These are phyloP conservation scores for Mormyrus lacerda DNA, from an alignment of 2,113 vertebrate species.

Conservation along the genomic window DNA sequence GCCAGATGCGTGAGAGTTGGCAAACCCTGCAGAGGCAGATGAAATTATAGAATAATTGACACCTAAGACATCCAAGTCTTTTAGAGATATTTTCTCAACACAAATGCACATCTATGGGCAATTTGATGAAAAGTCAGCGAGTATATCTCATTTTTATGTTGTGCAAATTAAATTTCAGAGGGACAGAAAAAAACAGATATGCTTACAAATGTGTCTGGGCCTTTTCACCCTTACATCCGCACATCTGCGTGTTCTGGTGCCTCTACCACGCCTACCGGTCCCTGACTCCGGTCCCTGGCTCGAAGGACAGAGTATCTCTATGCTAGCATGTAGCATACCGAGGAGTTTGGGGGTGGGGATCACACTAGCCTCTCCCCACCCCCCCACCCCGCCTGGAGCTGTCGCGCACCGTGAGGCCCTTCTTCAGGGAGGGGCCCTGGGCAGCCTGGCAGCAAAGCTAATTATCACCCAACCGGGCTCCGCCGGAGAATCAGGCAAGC, in stretches of 20 bases:
- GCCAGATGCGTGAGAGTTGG: too few species aligned
- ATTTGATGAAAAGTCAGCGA: not conserved
- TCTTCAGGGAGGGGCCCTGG: not conserved
- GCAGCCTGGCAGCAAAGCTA: not conserved
- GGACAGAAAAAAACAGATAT: not conserved
- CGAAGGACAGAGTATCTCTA: not conserved
- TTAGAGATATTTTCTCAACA: too few species aligned
- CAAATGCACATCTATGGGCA: not conserved
- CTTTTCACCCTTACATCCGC: not conserved
- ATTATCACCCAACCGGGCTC: not conserved
- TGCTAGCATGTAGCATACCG: not conserved
- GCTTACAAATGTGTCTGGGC: not conserved
- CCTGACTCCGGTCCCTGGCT: not conserved
- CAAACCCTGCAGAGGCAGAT: not conserved
- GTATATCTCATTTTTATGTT: not conserved
- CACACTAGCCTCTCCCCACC: not conserved
- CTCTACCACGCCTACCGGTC: not conserved
- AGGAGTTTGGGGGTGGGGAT: not conserved
- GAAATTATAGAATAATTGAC: not conserved
- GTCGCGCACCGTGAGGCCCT: not conserved
- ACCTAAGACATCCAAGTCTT: not conserved
- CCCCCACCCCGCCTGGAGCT: not conserved
- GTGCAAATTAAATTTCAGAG: not conserved
- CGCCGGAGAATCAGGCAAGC: not conserved
- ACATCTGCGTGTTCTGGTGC: too few species aligned